These are phyloP conservation scores for Notamacropus eugenii DNA, from an alignment of 2,797 vertebrate genomes.

Conservation along the genomic window DNA sequence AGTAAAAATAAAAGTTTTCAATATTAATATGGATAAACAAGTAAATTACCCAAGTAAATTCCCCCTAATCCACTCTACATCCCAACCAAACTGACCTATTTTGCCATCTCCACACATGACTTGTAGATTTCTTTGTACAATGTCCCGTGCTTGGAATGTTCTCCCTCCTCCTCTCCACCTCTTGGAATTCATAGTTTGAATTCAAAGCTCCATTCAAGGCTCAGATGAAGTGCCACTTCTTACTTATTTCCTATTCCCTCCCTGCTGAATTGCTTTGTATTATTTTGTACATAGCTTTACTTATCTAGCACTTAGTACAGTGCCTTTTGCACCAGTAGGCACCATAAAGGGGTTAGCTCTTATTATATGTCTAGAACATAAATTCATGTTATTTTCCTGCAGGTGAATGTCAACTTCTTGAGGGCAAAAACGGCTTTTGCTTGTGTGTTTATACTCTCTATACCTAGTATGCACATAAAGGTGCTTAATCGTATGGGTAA, in stretches of 20 bases:
- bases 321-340: no score
- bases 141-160: background rate
- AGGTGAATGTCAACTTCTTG: background rate
- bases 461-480: no score
- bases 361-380: no score
- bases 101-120: background rate
- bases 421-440: background rate
- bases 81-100: background rate
- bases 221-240: background rate
- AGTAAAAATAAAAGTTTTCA: background rate
- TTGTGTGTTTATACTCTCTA: background rate
- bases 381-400: background rate
- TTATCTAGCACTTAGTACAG: background rate
- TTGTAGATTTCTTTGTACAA: background rate
- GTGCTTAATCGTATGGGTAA: no score
- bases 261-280: background rate
- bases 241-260: background rate
- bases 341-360: no score
- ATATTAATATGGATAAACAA: background rate
- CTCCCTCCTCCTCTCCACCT: background rate
- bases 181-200: background rate
- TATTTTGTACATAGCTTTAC: background rate
- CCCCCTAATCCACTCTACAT: background rate
- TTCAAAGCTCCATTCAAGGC: background rate
- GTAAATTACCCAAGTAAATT: background rate